These are phyloP conservation scores for Eira barbara DNA, from an alignment of 2,113 vertebrate species.

Conservation along the genomic window DNA sequence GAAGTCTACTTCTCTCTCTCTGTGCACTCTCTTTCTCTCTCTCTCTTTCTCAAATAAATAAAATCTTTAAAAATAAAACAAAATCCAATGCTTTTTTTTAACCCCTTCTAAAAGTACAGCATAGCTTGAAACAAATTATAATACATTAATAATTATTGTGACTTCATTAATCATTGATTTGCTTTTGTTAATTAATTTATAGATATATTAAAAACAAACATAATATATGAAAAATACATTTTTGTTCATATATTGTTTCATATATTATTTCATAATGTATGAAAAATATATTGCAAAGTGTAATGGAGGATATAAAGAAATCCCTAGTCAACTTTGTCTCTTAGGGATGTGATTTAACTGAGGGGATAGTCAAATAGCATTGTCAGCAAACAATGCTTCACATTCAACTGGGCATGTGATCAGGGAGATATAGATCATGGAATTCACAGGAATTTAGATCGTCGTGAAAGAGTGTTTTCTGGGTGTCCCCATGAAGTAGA, in stretches of 20 bases:
- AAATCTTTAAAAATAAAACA: background rate
- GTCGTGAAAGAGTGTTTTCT: background rate
- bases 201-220: background rate
- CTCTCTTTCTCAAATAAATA: background rate
- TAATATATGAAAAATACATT: background rate
- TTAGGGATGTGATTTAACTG: background rate
- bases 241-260: too few relatives aligned
- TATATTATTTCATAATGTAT: background rate
- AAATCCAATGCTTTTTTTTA: background rate
- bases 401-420: fast-evolving
- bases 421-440: fast-evolving
- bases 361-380: fast-evolving
- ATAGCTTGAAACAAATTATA: background rate
- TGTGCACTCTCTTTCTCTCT: background rate
- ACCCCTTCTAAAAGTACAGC: background rate
- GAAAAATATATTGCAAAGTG: background rate
- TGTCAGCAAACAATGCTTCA: fast-evolving
- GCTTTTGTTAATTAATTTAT: background rate
- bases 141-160: background rate
- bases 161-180: background rate
- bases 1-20: background rate
- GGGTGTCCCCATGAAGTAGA: background rate
- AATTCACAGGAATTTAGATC: background rate
- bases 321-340: background rate
- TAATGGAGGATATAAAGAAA: background rate